Evolutionary conservation across 2,113 vertebrate genomes (phyloP).

Genomic region (Rousettus leschenaultii): DNA sequence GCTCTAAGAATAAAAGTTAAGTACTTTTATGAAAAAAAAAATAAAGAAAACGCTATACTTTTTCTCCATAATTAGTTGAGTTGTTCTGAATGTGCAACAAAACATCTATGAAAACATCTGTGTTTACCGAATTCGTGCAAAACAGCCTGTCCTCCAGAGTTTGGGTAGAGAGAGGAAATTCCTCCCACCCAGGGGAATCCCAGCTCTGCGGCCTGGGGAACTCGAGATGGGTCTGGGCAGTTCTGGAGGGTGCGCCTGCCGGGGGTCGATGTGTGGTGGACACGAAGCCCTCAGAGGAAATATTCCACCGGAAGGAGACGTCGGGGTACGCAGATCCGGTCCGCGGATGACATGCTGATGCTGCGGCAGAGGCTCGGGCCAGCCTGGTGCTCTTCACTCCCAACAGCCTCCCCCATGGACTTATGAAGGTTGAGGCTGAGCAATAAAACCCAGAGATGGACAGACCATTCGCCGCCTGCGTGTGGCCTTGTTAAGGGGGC

Average conservation of each 20-base stretch:
- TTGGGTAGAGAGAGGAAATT: neutral
- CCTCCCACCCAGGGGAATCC: neutral
- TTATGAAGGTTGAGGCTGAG: neutral
- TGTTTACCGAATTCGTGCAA: neutral
- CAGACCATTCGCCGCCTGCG: neutral
- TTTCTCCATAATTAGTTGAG: neutral
- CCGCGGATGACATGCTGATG: fast-evolving
- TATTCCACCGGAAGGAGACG: too few species aligned
- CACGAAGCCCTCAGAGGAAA: neutral
- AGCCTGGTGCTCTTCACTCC: neutral
- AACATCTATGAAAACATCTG: neutral
- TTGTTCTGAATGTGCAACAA: neutral
- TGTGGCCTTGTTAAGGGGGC: neutral
- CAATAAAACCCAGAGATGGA: neutral
- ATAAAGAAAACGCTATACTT: neutral
- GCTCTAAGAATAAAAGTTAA: neutral
- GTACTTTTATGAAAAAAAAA: neutral
- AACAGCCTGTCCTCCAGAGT: neutral
- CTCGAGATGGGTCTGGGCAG: neutral
- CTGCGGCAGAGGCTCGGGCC: fast-evolving
- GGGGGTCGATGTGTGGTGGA: neutral
- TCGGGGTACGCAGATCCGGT: neutral
- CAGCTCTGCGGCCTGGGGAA: neutral
- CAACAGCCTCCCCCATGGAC: neutral
- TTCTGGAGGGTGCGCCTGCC: neutral